Percentiles rank a stretch among this genome's conserved stretches.
These are phyloP conservation scores for Adela reaumurella DNA, from an alignment of 2,888 invertebrate species.

Conservation along the genomic window DNA sequence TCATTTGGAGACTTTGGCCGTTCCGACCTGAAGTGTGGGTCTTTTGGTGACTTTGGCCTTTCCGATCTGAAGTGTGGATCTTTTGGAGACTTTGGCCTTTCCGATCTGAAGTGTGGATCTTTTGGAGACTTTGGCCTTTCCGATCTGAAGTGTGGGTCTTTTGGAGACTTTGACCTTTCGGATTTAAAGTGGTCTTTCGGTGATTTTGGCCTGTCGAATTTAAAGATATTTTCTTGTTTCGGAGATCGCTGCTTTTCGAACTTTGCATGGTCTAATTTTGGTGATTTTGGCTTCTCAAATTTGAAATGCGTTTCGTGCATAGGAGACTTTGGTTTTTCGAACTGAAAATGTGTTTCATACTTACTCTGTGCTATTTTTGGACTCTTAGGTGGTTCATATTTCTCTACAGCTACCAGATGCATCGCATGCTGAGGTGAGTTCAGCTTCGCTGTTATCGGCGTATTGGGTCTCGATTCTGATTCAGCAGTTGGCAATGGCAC, in stretches of 20 bases:
- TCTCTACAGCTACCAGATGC: neutral
- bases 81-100: slow-evolving; percentile 6
- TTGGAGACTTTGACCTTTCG: slow-evolving; percentile 9
- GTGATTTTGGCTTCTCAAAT: slow-evolving; percentile 21
- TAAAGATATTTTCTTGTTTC: too few relatives aligned
- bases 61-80: neutral
- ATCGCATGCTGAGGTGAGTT: neutral
- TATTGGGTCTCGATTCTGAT: slow-evolving; percentile 6
- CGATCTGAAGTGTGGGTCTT: slow-evolving; percentile 2
- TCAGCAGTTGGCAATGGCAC: slow-evolving; percentile 41
- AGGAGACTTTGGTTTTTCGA: slow-evolving; percentile 19
- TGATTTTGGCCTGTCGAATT: neutral
- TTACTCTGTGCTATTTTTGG: slow-evolving; percentile 46
- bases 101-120: neutral
- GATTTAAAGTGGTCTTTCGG: slow-evolving; percentile 31
- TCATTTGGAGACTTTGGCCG: slow-evolving; percentile 15
- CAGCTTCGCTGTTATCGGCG: slow-evolving; percentile 12
- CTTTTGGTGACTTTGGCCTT: slow-evolving; percentile 15
- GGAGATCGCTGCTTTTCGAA: slow-evolving; percentile 3
- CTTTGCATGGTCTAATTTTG: slow-evolving; percentile 2
- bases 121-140: slow-evolving; percentile 1
- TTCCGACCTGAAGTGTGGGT: neutral
- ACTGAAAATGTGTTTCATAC: slow-evolving; percentile 58
- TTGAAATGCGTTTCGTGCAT: slow-evolving; percentile 47
- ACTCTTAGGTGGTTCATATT: slow-evolving; percentile 23